Conservation (phyloP, 2,113 vertebrate genomes). For the Chaetura pelagica region DNA sequence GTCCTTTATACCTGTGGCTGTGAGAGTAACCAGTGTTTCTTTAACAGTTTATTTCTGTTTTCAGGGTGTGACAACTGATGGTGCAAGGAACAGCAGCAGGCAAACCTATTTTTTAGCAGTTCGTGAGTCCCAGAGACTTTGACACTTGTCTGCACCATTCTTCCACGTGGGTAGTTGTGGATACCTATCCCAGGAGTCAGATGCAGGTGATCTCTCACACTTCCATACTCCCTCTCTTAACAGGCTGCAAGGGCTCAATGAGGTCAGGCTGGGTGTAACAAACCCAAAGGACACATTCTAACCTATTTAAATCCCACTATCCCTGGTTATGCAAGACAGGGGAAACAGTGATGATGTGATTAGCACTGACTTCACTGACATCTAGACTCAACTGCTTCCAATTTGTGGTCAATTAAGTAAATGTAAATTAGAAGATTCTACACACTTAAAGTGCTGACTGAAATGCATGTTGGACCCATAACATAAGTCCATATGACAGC, state of each 20-base stretch:
- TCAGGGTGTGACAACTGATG: too few relatives aligned
- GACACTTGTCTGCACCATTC: too few relatives aligned
- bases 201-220: background rate
- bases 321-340: background rate
- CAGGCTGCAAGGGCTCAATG: background rate
- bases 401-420: background rate
- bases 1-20: too few relatives aligned
- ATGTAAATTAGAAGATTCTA: background rate
- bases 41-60: too few relatives aligned
- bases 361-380: background rate
- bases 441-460: background rate
- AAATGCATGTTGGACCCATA: accelerated
- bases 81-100: too few relatives aligned
- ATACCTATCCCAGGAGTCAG: too few relatives aligned
- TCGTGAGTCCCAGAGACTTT: too few relatives aligned
- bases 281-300: background rate
- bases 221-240: background rate
- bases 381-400: background rate
- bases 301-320: background rate
- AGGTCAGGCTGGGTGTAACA: background rate
- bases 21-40: too few relatives aligned
- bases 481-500: background rate
- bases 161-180: too few relatives aligned
- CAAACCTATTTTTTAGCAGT: too few relatives aligned
- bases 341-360: background rate